Evolutionary conservation across 2,113 vertebrate genomes (phyloP), one percentile per base, ranked within the genome.

Genomic region (Brachyhypopomus occidentalis): DNA sequence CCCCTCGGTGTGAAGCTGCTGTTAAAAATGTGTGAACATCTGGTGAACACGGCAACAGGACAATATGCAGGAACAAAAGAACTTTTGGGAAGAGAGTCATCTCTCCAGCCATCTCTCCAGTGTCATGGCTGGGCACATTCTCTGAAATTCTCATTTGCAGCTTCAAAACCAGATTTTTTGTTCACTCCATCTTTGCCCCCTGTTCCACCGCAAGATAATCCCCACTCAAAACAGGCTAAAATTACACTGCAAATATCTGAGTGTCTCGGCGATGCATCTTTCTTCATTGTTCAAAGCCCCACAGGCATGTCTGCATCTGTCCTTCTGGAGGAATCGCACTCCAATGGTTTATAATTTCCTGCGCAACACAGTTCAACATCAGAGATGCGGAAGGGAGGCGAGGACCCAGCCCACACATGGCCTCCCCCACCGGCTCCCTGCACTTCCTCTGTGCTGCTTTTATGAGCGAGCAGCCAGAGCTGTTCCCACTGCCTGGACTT

Each of bases 231-330:
- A 77, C 81, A 84, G 63, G 81, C 85, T 90, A 86, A 91, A 89
- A 90, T 91, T 91, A 92, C 87, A 87, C 89, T 89, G 86, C 91
- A 89, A 89, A 90, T 88, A 86, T 88, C 87, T 91, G 89, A 90
- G 87, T 90, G 91, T 82, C 88, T 79, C 76, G 83, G 83, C 85
- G 85, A 86, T 71, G 82, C 70, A 84, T 75, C 84, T 73, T 59
- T 72, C 77, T 58, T 30, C 25, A 73, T 82, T 20, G 38, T 58
- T 75, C 69, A 85, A 83, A 84, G 76, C 84, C 86, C 74, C 11
- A 56, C 27, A 17, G 60, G 17, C 19, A 17, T 12, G n/a, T 41
- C 52, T 16, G 30, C 5, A 23, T 82, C 88, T 88, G 52, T 86
- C 91, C 90, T 86, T 87, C 23, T 30, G 2, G 14, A 90, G 88